These are phyloP conservation scores for Amphilophus citrinellus DNA, from an alignment of 2,113 vertebrate species.

Conservation along the genomic window DNA sequence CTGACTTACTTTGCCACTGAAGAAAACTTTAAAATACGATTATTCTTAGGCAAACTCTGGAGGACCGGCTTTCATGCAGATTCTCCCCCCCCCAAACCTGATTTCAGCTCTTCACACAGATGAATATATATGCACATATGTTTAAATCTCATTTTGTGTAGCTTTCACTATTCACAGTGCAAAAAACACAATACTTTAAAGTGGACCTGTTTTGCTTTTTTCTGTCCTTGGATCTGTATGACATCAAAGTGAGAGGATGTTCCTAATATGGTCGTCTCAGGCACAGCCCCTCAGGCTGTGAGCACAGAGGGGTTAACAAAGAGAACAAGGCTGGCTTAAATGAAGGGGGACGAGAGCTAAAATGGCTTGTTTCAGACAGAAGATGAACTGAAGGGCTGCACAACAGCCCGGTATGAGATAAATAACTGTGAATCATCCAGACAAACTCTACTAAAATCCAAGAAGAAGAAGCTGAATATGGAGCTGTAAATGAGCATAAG, in stretches of 20 bases:
- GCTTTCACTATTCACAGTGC: constrained; percentile 61
- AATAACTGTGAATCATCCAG: background rate
- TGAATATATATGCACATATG: constrained; percentile 34
- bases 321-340: background rate
- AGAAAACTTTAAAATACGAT: background rate
- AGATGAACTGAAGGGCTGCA: background rate
- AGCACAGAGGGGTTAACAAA: background rate
- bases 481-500: background rate
- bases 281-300: background rate
- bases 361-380: background rate
- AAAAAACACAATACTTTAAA: constrained; percentile 17
- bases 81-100: background rate
- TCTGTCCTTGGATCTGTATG: background rate
- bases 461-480: background rate
- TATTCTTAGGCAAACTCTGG: background rate
- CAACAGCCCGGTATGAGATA: background rate
- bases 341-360: background rate
- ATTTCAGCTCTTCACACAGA: background rate
- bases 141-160: constrained; percentile 4
- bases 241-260: background rate
- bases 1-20: background rate
- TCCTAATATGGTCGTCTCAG: background rate
- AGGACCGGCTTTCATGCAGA: background rate
- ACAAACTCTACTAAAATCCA: background rate
- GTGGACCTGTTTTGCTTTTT: constrained; percentile 8